phyloP scores from a whole-genome alignment of 1,140 invertebrate species.

The Sitophilus oryzae region DNA sequence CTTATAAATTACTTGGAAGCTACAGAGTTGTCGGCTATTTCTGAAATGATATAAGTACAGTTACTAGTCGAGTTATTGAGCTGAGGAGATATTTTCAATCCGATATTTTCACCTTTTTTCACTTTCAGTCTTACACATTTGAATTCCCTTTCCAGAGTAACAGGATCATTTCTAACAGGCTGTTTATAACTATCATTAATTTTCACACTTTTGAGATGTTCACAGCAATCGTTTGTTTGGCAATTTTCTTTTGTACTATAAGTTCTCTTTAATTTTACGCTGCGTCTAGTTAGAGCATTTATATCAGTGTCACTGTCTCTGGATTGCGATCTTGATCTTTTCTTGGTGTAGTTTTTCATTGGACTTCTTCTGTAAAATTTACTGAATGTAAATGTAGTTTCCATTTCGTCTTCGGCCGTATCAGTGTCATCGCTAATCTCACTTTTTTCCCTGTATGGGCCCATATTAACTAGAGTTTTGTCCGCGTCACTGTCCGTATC shows the following conservation, averaged over 20 bases:
- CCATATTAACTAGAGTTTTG: background rate
- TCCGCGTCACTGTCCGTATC: slow-evolving; percentile 10
- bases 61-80: slow-evolving; percentile 41
- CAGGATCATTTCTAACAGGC: background rate
- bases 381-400: slow-evolving; percentile 17
- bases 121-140: slow-evolving; percentile 47
- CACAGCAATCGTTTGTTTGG: slow-evolving; percentile 17
- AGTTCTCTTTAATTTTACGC: slow-evolving; percentile 19
- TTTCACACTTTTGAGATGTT: slow-evolving; percentile 15
- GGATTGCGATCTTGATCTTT: slow-evolving; percentile 24
- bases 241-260: slow-evolving; percentile 7
- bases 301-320: slow-evolving; percentile 4
- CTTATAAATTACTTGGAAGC: slow-evolving; percentile 49
- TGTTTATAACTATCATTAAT: slow-evolving; percentile 1
- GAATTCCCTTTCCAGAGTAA: slow-evolving; percentile 35
- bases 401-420: slow-evolving; percentile 36
- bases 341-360: slow-evolving; percentile 18
- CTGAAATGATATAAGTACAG: slow-evolving; percentile 57
- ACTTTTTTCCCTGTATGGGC: background rate
- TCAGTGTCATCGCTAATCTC: slow-evolving; percentile 34
- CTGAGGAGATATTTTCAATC: slow-evolving; percentile 55
- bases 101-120: slow-evolving; percentile 49
- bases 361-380: slow-evolving; percentile 23
- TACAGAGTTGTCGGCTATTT: slow-evolving; percentile 52
- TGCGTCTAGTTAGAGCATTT: slow-evolving; percentile 2